Conservation (phyloP, 2,113 vertebrate genomes). For the Actenoides lindsayi region DNA sequence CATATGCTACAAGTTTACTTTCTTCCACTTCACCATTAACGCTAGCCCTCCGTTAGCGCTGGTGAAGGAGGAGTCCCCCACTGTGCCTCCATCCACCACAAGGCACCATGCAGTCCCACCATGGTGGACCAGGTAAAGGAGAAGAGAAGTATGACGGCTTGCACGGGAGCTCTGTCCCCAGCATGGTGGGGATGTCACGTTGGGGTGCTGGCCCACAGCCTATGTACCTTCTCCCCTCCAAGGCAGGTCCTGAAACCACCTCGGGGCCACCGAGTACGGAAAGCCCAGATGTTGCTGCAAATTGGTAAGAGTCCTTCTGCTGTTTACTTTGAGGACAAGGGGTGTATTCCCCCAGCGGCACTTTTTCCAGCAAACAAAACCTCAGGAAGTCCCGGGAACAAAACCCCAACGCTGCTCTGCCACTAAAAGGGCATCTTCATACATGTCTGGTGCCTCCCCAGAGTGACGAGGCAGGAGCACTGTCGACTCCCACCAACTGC, state of each 20-base stretch:
- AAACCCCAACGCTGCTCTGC: background rate
- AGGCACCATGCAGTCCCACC: background rate
- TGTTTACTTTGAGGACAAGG: background rate
- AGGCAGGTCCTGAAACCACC: background rate
- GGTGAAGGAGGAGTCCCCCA: background rate
- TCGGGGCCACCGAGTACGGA: background rate
- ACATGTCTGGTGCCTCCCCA: accelerated
- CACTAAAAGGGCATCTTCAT: background rate
- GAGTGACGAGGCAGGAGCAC: background rate
- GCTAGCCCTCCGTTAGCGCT: accelerated
- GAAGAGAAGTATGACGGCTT: background rate
- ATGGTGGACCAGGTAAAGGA: background rate
- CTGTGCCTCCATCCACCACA: accelerated
- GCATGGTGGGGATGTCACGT: accelerated
- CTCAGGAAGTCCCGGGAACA: background rate
- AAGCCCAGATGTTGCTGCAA: background rate
- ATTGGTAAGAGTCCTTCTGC: background rate
- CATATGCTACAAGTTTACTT: background rate
- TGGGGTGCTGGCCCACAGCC: background rate
- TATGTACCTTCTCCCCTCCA: background rate
- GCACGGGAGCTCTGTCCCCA: background rate
- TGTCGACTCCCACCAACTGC: background rate
- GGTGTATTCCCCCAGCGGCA: background rate
- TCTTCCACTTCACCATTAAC: background rate
- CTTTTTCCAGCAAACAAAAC: background rate